A percentile compares a stretch with the other conserved stretches of the same genome.
These are phyloP conservation scores for Asbolus verrucosus DNA, from an alignment of 1,140 invertebrate genomes.

Conservation along the genomic window DNA sequence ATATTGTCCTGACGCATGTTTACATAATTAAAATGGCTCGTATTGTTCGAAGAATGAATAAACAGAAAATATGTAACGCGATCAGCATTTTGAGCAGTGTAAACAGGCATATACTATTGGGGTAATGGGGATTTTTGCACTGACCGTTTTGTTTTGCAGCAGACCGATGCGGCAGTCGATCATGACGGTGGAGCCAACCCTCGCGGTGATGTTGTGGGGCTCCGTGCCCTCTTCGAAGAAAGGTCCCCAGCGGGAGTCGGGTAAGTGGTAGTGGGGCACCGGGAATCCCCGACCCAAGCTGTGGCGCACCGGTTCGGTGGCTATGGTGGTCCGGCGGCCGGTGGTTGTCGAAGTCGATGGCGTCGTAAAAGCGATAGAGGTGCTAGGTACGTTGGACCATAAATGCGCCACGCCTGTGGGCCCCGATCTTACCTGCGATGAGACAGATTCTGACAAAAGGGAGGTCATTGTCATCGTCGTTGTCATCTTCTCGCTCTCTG, in stretches of 20 bases:
- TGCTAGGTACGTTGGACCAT: constrained; percentile 1
- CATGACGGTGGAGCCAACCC: constrained; percentile 81
- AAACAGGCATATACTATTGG: no score
- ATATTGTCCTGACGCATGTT: no score
- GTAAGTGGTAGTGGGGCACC: constrained; percentile 66
- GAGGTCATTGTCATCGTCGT: not conserved
- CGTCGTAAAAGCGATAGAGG: constrained; percentile 11
- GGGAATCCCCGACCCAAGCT: constrained; percentile 51
- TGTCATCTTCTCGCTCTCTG: constrained; percentile 11
- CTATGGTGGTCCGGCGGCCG: not conserved
- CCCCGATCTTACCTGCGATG: not conserved
- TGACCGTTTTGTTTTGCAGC: constrained; percentile 88
- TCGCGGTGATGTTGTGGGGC: constrained; percentile 79
- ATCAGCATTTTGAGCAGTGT: no score
- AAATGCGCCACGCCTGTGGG: not conserved
- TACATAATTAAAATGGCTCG: no score
- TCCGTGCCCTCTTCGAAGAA: constrained; percentile 80
- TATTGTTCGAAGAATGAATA: no score
- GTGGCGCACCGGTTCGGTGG: constrained; percentile 49
- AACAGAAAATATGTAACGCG: no score
- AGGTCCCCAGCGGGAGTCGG: constrained; percentile 76
- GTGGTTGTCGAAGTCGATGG: constrained; percentile 37
- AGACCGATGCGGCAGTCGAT: constrained; percentile 86
- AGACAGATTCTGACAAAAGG: not conserved
- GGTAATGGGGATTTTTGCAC: constrained; percentile 60